A percentile compares a stretch with the other conserved stretches of the same genome.
Evolutionary conservation across 53 echinoderm and acorn worm genomes (phyloP).

Genomic region (Apostichopus leukothele): DNA sequence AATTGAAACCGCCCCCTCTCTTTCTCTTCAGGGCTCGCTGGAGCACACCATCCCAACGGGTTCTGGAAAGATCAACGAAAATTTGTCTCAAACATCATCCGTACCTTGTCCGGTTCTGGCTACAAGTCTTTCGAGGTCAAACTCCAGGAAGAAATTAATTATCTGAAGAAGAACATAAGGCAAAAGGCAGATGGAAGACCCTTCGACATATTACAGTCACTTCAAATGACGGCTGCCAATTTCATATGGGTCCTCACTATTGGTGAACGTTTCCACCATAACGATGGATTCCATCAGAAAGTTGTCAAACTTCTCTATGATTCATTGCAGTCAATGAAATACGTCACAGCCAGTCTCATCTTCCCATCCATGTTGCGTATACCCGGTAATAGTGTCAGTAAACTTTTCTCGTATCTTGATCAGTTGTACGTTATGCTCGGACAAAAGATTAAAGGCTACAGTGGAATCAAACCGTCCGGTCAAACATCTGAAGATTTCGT

Average conservation of each 20-base stretch:
- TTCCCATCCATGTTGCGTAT: slow-evolving; percentile 11
- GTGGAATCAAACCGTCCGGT: background rate
- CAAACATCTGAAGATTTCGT: background rate
- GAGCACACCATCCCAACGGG: slow-evolving; percentile 35
- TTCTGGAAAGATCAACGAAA: slow-evolving; percentile 41
- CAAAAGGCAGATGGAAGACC: background rate
- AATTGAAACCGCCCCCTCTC: background rate
- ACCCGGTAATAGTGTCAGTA: slow-evolving; percentile 33
- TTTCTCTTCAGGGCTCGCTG: slow-evolving; percentile 21
- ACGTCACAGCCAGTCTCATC: slow-evolving; percentile 33
- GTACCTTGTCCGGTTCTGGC: slow-evolving; percentile 10
- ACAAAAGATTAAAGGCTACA: background rate
- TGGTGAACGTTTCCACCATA: slow-evolving; percentile 1
- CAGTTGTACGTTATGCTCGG: slow-evolving; percentile 8
- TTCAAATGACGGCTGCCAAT: slow-evolving; percentile 13
- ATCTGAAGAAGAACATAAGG: background rate
- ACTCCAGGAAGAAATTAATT: slow-evolving; percentile 32
- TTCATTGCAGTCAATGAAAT: slow-evolving; percentile 14
- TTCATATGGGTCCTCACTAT: slow-evolving; percentile 2
- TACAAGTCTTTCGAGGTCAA: slow-evolving; percentile 17
- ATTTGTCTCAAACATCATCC: slow-evolving; percentile 10
- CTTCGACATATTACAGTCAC: background rate
- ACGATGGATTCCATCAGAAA: background rate
- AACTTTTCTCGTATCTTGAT: slow-evolving; percentile 31
- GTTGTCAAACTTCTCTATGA: background rate